Percentiles rank a stretch among this genome's conserved stretches.
phyloP scores from a whole-genome alignment of 2,113 vertebrate species.

The Laterallus jamaicensis region DNA sequence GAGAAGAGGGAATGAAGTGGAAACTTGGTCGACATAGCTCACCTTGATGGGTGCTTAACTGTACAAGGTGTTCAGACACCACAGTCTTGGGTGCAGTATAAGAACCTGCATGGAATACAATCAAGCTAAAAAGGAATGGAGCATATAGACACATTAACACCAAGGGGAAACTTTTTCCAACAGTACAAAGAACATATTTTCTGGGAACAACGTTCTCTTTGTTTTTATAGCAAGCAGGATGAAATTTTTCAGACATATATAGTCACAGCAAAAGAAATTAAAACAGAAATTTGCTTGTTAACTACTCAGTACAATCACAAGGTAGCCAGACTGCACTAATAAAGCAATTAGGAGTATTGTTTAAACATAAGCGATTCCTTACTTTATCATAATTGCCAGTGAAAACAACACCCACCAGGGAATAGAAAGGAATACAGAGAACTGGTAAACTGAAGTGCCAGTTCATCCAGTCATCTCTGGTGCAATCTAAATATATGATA shows the following conservation, averaged over 20 bases:
- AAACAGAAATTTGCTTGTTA: neutral
- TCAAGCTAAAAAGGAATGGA: neutral
- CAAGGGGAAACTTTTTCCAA: neutral
- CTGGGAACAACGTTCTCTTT: neutral
- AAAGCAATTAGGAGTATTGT: neutral
- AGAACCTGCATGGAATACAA: neutral
- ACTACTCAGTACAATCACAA: neutral
- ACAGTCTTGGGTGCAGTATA: neutral
- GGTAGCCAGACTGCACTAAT: neutral
- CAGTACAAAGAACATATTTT: neutral
- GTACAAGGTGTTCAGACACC: neutral
- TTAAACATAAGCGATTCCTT: neutral
- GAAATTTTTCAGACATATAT: conserved; percentile 8
- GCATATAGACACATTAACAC: neutral
- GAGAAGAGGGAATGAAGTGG: neutral
- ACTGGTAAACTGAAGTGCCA: neutral
- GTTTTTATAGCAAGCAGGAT: neutral
- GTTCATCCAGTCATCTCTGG: neutral
- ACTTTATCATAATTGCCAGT: neutral
- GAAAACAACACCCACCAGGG: neutral
- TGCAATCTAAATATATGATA: neutral
- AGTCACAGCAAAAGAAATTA: neutral
- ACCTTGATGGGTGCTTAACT: neutral
- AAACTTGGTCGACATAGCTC: neutral
- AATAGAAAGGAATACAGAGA: neutral